Base-by-base conservation (phyloP, 2,113 vertebrate genomes). In the Carassius gibelio region DNA sequence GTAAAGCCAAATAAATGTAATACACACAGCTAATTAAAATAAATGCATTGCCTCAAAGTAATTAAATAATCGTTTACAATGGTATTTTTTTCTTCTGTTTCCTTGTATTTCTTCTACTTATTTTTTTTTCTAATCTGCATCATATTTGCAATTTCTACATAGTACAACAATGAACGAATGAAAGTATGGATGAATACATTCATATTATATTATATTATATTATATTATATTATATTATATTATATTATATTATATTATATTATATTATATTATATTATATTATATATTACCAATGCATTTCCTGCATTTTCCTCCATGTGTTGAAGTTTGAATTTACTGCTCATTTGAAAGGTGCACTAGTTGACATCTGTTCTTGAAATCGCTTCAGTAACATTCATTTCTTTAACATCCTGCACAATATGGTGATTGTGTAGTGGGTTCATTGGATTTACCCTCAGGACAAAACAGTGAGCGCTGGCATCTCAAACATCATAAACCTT, bases 361-460 rank as follows among this genome's bases (percentile, higher is more conserved):
- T 64, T 62, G 36, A 45, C 79, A 52, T 81, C 62, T 81, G 62
- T 81, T 81, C 42, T 81, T 69, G 17, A 52, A 69, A 34, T 34
- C 3, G 1, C 79, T 19, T 68, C 1, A 19, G 79, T 81, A 5
- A 34, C 45, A 69, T 36, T 69, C 4, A 52, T 68, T 81, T 81
- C 4, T 48, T 55, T 52, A n/a, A 69, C 62, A 68, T 69, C 64
- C 42, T 76, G 48, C 45, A 69, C 79, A 69, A 38, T 59, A 50
- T 72, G 68, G 48, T 83, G 81, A 57, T 72, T 83, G 48, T 82
- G 34, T 57, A 72, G 66, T 17, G 21, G 68, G 81, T 74, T 83
- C 50, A 72, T 74, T 72, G 38, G 21, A 72, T 72, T 59, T 59
- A 4, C 50, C 50, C 81, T 59, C 7, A 59, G 81, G 81, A 42